phyloP scores from a whole-genome alignment of 1,140 invertebrate species.

The Drosophila orosa region DNA sequence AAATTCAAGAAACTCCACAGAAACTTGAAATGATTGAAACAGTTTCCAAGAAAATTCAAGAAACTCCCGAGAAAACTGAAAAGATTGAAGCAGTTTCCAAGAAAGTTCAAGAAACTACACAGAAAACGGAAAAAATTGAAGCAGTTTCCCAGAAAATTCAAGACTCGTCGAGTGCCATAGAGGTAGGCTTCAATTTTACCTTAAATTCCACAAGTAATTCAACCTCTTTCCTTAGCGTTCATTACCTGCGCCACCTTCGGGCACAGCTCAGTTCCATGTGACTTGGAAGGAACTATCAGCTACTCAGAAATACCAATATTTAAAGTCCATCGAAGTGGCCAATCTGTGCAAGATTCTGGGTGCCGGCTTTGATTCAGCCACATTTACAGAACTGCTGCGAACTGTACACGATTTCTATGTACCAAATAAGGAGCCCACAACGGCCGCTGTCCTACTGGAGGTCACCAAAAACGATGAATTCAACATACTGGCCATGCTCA shows the following conservation, averaged over 20 bases:
- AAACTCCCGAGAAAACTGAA: slow-evolving; percentile 3
- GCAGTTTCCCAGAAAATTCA: background rate
- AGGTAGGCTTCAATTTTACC: slow-evolving; percentile 1
- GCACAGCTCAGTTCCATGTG: slow-evolving; percentile 78
- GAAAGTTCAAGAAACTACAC: background rate
- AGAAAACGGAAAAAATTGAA: slow-evolving; percentile 4
- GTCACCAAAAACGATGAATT: slow-evolving; percentile 74
- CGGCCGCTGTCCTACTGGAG: slow-evolving; percentile 60
- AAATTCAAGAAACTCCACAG: no score
- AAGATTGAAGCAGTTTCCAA: background rate
- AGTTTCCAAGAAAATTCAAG: no score
- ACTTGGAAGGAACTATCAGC: slow-evolving; percentile 77
- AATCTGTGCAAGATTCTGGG: slow-evolving; percentile 74
- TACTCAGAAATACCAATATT: slow-evolving; percentile 73
- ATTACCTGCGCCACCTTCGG: slow-evolving; percentile 58
- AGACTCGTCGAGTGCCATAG: background rate
- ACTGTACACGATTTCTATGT: slow-evolving; percentile 73
- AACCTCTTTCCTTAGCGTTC: slow-evolving; percentile 37
- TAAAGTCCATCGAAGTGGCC: slow-evolving; percentile 66
- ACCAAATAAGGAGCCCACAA: slow-evolving; percentile 66
- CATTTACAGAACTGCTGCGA: slow-evolving; percentile 59
- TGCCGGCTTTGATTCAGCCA: slow-evolving; percentile 76
- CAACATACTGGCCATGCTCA: slow-evolving; percentile 67
- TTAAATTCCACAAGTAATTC: background rate
- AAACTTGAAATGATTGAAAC: no score